These are phyloP conservation scores for Drosophila nigritarsus DNA, from an alignment of 2,888 invertebrate genomes.

Conservation along the genomic window DNA sequence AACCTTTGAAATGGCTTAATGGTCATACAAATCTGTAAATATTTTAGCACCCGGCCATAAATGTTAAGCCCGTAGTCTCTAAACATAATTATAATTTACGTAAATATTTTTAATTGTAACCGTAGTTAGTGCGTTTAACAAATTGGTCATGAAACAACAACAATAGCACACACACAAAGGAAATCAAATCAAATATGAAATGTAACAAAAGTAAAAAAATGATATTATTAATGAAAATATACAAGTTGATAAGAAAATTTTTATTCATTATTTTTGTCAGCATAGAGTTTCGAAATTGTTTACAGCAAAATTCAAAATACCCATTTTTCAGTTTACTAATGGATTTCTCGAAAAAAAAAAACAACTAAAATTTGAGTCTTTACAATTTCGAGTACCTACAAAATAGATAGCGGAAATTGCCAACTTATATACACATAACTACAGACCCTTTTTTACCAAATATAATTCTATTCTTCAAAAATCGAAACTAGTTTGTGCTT, in stretches of 20 bases:
- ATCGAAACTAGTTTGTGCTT: neutral
- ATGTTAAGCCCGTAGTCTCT: slow-evolving; percentile 43
- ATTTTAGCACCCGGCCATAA: slow-evolving; percentile 53
- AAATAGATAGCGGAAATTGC: too few relatives aligned
- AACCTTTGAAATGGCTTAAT: slow-evolving; percentile 37
- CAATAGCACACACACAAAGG: slow-evolving; percentile 4
- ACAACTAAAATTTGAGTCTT: neutral
- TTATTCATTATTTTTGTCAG: too few relatives aligned
- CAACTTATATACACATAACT: neutral
- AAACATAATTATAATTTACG: slow-evolving; percentile 21
- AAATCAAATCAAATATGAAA: slow-evolving; percentile 42
- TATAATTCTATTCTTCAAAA: neutral
- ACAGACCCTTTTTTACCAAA: neutral
- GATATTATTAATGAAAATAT: neutral
- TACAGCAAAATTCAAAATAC: neutral
- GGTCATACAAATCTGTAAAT: slow-evolving; percentile 40
- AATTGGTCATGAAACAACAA: slow-evolving; percentile 43
- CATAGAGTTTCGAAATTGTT: neutral
- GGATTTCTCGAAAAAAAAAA: neutral
- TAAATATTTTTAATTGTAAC: slow-evolving; percentile 37
- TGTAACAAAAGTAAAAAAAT: slow-evolving; percentile 19
- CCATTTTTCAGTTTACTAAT: neutral
- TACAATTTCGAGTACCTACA: neutral
- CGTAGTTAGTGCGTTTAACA: slow-evolving; percentile 56
- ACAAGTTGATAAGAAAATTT: neutral